phyloP scores from a whole-genome alignment of 1,140 invertebrate genomes.

The Campodea augens region DNA sequence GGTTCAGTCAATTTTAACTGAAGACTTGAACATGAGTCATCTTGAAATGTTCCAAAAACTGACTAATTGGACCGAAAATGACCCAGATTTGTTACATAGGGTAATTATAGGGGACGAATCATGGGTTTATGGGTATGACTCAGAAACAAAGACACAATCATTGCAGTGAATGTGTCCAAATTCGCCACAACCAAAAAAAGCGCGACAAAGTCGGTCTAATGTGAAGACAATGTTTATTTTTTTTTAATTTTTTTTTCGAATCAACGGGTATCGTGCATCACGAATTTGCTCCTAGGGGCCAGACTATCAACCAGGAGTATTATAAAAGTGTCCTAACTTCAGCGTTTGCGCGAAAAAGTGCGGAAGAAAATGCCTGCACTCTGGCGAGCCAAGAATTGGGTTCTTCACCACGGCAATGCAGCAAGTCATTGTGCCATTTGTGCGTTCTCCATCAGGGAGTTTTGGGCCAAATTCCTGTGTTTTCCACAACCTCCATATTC shows the following conservation, averaged over 20 bases:
- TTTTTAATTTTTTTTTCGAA: slow-evolving; percentile 9
- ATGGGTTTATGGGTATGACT: slow-evolving; percentile 11
- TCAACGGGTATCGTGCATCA: slow-evolving; percentile 8
- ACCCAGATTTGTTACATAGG: slow-evolving; percentile 5
- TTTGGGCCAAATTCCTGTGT: slow-evolving; percentile 3
- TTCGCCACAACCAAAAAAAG: slow-evolving; percentile 8
- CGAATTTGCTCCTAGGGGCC: slow-evolving; percentile 5
- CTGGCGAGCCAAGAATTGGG: slow-evolving; percentile 7
- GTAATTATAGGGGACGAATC: slow-evolving; percentile 9
- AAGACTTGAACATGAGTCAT: slow-evolving; percentile 6
- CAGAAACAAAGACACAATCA: slow-evolving; percentile 9
- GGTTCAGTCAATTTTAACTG: slow-evolving; percentile 3
- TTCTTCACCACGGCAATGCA: slow-evolving; percentile 9
- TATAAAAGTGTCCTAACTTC: slow-evolving; percentile 7
- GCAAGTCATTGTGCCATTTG: slow-evolving; percentile 7
- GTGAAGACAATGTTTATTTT: slow-evolving; percentile 10
- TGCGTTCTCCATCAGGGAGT: slow-evolving; percentile 6
- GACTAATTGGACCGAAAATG: background rate
- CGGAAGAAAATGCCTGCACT: background rate
- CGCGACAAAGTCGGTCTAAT: slow-evolving; percentile 3
- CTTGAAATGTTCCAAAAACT: slow-evolving; percentile 7
- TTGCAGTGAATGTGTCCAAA: slow-evolving; percentile 5
- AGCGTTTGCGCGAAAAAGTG: slow-evolving; percentile 2
- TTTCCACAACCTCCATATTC: slow-evolving; percentile 5
- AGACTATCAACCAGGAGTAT: slow-evolving; percentile 7